A percentile compares a stretch with the other conserved stretches of the same genome.
These are phyloP conservation scores for Griposia aprilina DNA, from an alignment of 2,888 invertebrate genomes.

Conservation along the genomic window DNA sequence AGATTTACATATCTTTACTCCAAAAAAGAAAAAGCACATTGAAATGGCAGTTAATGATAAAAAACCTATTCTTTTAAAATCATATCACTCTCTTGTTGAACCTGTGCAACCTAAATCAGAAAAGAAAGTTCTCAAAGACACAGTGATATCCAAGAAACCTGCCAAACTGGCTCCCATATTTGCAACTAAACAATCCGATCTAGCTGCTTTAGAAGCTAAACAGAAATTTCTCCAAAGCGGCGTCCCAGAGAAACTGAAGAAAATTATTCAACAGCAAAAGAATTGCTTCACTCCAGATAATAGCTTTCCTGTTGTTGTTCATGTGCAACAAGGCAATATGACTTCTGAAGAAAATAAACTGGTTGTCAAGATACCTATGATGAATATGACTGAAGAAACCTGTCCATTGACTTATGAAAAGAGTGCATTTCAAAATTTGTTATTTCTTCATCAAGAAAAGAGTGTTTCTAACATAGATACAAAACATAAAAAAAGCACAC, in stretches of 20 bases:
- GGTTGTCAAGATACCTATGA: constrained; percentile 42
- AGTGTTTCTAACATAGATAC: constrained; percentile 36
- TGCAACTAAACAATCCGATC: constrained; percentile 91
- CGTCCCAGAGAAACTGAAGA: constrained; percentile 92
- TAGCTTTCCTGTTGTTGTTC: constrained; percentile 92
- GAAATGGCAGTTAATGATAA: constrained; percentile 27
- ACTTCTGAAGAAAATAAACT: constrained; percentile 7
- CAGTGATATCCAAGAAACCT: constrained; percentile 57
- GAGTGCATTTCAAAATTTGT: constrained; percentile 69
- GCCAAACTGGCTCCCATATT: constrained; percentile 94
- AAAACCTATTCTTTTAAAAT: constrained; percentile 12
- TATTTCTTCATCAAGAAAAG: constrained; percentile 57
- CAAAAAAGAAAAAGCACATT: constrained; percentile 80
- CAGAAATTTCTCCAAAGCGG: constrained; percentile 93
- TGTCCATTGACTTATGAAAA: constrained; percentile 40
- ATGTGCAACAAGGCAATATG: constrained; percentile 89
- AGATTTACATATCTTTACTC: constrained; percentile 85
- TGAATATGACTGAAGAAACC: constrained; percentile 39
- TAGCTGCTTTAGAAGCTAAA: constrained; percentile 91
- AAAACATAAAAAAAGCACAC: constrained; percentile 66
- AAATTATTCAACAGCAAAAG: constrained; percentile 88
- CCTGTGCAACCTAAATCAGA: constrained; percentile 37
- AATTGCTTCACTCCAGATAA: constrained; percentile 79
- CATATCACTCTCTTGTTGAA: constrained; percentile 14
- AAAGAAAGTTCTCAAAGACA: constrained; percentile 48